phyloP scores from a whole-genome alignment of 2,113 vertebrate species.

The Gymnorhina tibicen region DNA sequence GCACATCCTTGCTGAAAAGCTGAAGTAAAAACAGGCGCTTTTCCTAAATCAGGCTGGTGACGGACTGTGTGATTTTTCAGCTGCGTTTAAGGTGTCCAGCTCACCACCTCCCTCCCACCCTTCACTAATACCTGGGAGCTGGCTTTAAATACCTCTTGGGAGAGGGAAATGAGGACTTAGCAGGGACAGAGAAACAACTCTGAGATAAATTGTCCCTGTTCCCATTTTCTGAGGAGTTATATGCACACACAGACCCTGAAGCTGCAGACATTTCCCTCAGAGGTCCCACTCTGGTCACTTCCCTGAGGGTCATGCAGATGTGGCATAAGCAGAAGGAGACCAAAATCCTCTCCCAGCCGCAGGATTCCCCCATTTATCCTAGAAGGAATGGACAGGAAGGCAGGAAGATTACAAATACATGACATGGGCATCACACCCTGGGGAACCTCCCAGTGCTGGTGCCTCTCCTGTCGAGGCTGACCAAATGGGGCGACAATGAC shows the following conservation, averaged over 20 bases:
- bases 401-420: neutral
- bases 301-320: neutral
- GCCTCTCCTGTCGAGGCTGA: neutral
- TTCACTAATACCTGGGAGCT: neutral
- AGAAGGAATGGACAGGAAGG: neutral
- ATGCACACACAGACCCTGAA: accelerated
- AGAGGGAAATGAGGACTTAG: neutral
- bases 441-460: neutral
- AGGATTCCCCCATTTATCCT: neutral
- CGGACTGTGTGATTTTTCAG: neutral
- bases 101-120: neutral
- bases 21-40: neutral
- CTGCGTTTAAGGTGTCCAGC: neutral
- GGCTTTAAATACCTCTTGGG: neutral
- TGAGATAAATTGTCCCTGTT: neutral
- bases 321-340: neutral
- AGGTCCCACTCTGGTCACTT: neutral
- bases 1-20: neutral
- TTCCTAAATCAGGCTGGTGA: neutral
- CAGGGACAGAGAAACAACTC: neutral
- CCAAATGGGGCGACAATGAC: neutral
- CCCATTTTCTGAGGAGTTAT: neutral
- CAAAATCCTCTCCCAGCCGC: neutral
- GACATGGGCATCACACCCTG: neutral
- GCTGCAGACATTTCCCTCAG: neutral